Evolutionary conservation across 1,140 invertebrate species (phyloP).

Genomic region (Eurytemora carolleeae): DNA sequence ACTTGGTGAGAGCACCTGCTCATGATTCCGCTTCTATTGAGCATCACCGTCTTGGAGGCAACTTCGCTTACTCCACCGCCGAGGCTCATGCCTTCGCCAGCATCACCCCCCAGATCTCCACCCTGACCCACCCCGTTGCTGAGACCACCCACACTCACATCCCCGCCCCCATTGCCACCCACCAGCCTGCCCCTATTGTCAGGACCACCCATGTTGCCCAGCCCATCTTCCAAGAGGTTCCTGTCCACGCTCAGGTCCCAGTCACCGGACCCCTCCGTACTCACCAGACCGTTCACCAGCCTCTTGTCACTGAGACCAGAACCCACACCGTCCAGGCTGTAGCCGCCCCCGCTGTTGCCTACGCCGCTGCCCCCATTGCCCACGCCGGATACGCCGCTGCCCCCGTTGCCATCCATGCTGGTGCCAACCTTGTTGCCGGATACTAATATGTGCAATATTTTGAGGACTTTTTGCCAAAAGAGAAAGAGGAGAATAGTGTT

Average conservation of each 20-base stretch:
- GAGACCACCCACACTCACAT: conserved; percentile 18
- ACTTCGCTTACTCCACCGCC: conserved; percentile 34
- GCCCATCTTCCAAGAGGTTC: conserved; percentile 14
- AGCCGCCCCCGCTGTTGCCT: neutral
- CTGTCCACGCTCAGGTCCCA: conserved; percentile 1
- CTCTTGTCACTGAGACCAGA: neutral
- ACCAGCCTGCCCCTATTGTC: conserved; percentile 17
- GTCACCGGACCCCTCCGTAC: neutral
- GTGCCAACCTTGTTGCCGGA: neutral
- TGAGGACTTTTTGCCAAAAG: too few relatives aligned
- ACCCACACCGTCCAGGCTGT: neutral
- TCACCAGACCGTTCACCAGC: neutral
- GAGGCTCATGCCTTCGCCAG: conserved; percentile 33
- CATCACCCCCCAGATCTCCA: conserved; percentile 28
- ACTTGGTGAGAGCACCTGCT: conserved; percentile 28
- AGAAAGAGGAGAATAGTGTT: too few relatives aligned
- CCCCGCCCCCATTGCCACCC: conserved; percentile 17
- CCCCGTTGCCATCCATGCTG: neutral
- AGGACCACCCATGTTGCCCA: conserved; percentile 16
- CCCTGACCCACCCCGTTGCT: conserved; percentile 23
- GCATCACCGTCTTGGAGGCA: conserved; percentile 31
- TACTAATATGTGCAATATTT: too few relatives aligned
- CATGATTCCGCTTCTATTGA: conserved; percentile 33
- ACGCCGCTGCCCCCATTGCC: neutral
- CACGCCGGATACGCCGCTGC: neutral